Conservation (phyloP, 2,113 vertebrate species). For the Eubucco bourcierii region DNA sequence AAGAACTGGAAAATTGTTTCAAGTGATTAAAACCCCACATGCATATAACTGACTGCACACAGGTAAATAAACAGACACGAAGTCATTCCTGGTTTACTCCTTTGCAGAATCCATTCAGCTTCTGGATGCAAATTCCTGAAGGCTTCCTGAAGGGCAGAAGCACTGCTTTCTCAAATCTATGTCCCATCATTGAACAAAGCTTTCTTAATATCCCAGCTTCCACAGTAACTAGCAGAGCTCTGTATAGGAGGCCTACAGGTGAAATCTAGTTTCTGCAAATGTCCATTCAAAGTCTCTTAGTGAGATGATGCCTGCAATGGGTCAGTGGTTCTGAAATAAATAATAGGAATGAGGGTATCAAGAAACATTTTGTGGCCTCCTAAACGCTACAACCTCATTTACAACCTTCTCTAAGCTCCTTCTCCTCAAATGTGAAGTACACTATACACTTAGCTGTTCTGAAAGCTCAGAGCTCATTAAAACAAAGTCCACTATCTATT, state of each 20-base stretch:
- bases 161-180: neutral
- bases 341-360: neutral
- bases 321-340: neutral
- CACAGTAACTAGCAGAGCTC: neutral
- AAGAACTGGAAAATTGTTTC: neutral
- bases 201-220: neutral
- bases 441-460: neutral
- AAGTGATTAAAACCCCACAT: neutral
- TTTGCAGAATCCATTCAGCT: neutral
- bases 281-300: neutral
- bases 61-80: neutral
- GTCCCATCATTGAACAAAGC: neutral
- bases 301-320: neutral
- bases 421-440: neutral
- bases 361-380: neutral
- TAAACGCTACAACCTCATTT: too few species aligned
- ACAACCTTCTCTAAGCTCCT: neutral
- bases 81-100: neutral
- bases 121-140: neutral
- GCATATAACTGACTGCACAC: neutral
- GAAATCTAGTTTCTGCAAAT: neutral
- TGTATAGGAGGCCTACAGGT: neutral
- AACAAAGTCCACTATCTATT: neutral
- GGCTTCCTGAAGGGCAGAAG: neutral
- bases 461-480: neutral